Percentiles rank a stretch among this genome's conserved stretches.
Evolutionary conservation across 2,113 vertebrate species (phyloP).

Genomic region (Nerophis lumbriciformis): DNA sequence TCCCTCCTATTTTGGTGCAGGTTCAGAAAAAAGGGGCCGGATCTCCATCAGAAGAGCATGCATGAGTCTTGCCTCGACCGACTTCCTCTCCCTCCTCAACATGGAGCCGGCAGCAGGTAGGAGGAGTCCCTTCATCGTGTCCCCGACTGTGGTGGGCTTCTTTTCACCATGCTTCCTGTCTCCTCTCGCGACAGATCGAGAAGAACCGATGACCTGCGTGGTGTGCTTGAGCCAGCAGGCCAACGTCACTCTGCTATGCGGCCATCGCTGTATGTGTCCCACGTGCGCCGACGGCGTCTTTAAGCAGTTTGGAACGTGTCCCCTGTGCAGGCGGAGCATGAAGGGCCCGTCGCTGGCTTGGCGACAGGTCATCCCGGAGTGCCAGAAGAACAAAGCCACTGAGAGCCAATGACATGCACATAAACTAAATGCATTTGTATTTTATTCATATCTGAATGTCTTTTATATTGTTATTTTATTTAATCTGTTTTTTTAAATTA

Average conservation of each 20-base stretch:
- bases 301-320: constrained; percentile 54
- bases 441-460: too few species aligned
- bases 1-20: constrained; percentile 36
- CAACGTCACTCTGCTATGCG: constrained; percentile 47
- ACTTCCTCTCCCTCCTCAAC: background rate
- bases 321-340: constrained; percentile 59
- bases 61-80: background rate
- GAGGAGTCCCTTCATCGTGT: background rate
- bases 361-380: too few species aligned
- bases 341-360: fast-evolving
- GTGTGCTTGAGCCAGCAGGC: constrained; percentile 49
- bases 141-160: background rate
- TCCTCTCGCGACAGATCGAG: constrained; percentile 14
- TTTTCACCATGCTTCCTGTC: background rate
- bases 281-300: constrained; percentile 33
- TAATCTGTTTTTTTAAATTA: too few species aligned
- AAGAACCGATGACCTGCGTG: constrained; percentile 35
- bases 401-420: too few species aligned
- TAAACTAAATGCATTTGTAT: too few species aligned
- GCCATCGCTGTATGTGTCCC: constrained; percentile 65
- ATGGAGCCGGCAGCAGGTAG: constrained; percentile 20
- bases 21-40: constrained; percentile 42
- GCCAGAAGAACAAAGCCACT: too few species aligned
- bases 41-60: constrained; percentile 52
- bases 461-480: too few species aligned